Evolutionary conservation across 2,113 vertebrate species (phyloP).

Genomic region (Rousettus leschenaultii): DNA sequence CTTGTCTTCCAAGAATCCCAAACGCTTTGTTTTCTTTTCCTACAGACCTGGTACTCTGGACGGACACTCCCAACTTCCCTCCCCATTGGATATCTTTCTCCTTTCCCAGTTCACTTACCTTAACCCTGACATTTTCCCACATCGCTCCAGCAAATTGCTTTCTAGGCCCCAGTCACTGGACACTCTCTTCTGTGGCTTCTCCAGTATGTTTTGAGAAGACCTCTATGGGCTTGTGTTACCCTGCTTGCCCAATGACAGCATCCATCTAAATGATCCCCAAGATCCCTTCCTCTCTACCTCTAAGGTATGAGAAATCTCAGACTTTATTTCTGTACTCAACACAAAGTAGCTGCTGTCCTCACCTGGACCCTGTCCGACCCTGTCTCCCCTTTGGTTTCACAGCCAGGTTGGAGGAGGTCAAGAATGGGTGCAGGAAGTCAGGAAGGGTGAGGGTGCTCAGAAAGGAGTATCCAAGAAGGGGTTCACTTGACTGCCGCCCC

Average conservation of each 20-base stretch:
- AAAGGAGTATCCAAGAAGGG: background rate
- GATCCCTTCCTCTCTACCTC: background rate
- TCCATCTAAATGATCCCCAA: background rate
- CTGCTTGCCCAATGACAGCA: background rate
- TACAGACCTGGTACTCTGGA: background rate
- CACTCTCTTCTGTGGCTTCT: background rate
- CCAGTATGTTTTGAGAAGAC: background rate
- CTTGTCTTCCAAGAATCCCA: constrained; percentile 38
- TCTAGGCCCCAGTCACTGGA: background rate
- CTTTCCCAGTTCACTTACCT: background rate
- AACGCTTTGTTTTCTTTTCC: constrained; percentile 9
- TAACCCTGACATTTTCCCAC: background rate
- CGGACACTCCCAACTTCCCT: background rate
- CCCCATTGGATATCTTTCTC: background rate
- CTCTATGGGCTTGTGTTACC: background rate
- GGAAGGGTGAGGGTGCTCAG: background rate
- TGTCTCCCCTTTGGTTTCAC: background rate
- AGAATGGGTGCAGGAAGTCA: background rate
- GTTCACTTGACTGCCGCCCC: background rate
- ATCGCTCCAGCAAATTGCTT: background rate
- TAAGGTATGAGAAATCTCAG: background rate
- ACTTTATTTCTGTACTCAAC: background rate
- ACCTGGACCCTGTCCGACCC: background rate
- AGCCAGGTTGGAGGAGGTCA: background rate
- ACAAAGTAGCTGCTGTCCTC: background rate